Conservation (phyloP, 2,797 vertebrate genomes). For the Falco concolor region DNA sequence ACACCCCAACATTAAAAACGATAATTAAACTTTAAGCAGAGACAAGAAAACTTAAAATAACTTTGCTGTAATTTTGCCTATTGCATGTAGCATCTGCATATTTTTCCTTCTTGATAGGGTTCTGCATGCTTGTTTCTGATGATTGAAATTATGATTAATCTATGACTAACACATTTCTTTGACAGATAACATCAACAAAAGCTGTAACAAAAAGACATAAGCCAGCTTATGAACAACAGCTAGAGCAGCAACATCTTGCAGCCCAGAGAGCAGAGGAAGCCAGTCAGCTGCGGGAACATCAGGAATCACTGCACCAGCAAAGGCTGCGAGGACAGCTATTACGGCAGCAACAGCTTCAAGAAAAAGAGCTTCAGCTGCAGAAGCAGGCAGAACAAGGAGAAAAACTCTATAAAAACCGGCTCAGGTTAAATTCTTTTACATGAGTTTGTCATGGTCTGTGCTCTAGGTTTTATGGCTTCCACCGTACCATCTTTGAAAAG, state of each 20-base stretch:
- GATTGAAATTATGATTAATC: background rate
- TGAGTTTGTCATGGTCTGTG: background rate
- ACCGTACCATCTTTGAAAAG: background rate
- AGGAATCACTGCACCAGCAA: conserved; percentile 80
- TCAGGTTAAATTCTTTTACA: conserved; percentile 52
- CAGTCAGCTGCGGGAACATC: conserved; percentile 74
- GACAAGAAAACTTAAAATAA: background rate
- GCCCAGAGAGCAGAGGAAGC: conserved; percentile 78
- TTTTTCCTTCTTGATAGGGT: background rate
- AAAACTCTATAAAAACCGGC: conserved; percentile 63
- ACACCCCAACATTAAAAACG: background rate
- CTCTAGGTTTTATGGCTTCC: background rate
- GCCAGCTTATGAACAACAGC: conserved; percentile 85
- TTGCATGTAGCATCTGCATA: background rate
- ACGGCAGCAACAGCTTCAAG: conserved; percentile 77
- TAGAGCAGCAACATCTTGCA: conserved; percentile 87
- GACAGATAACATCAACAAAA: conserved; percentile 45
- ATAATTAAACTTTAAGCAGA: background rate
- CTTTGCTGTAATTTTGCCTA: background rate
- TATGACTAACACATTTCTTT: background rate
- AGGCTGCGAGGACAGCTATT: conserved; percentile 76
- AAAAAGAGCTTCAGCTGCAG: conserved; percentile 76
- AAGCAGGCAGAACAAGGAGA: conserved; percentile 76
- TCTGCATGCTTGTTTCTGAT: background rate
- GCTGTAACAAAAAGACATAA: conserved; percentile 50